A percentile compares a stretch with the other conserved stretches of the same genome.
phyloP scores from a whole-genome alignment of 2,113 vertebrate genomes.

The Sorex fumeus region DNA sequence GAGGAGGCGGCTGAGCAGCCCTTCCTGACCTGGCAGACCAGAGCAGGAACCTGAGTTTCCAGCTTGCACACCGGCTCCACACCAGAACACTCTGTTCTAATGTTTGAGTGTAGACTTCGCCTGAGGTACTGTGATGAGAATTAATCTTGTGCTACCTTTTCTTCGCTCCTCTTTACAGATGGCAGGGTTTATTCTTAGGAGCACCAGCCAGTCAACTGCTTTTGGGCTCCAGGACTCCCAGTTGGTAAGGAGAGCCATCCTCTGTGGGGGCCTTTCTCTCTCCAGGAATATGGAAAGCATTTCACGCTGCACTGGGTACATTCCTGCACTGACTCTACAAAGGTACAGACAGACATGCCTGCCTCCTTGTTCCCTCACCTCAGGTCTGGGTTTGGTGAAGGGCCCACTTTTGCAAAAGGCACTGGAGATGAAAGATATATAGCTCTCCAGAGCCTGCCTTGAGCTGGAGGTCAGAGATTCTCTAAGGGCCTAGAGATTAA shows the following conservation, averaged over 20 bases:
- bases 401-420: background rate
- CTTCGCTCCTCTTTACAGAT: background rate
- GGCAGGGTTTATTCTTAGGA: background rate
- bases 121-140: background rate
- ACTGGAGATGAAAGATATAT: background rate
- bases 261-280: accelerated
- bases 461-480: background rate
- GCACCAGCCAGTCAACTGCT: background rate
- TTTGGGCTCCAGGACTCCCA: background rate
- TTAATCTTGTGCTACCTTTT: background rate
- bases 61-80: background rate
- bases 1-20: background rate
- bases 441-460: background rate
- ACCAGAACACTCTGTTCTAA: background rate
- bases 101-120: background rate
- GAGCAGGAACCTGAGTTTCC: too few species aligned
- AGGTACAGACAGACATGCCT: background rate
- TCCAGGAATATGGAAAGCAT: background rate
- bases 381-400: background rate
- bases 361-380: background rate
- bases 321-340: background rate
- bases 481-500: background rate
- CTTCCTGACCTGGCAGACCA: background rate
- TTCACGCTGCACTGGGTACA: background rate
- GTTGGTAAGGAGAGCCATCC: background rate